Evolutionary conservation across 1,140 invertebrate species (phyloP), one percentile per base, ranked within the genome.

Genomic region (Philaenus spumarius): DNA sequence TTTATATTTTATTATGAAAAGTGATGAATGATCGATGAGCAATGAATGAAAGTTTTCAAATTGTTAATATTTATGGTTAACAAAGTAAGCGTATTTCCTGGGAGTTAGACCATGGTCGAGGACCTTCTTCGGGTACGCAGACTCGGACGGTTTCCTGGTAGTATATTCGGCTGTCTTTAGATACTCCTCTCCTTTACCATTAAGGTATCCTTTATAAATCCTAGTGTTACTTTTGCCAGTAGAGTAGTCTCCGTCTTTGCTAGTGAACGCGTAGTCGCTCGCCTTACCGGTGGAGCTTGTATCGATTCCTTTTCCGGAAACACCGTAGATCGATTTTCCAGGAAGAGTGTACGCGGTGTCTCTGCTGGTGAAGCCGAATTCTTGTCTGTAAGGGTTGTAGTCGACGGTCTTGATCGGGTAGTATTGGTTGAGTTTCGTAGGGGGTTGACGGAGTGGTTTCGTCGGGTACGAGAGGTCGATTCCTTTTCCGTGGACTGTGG

Each of bases 51-150:
- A 30, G 26, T 30, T 30, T 30, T 9, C 26, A 30, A 30, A 30
- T 30, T 30, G 26, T 30, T 30, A 30, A 30, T 30, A 30, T 30
- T 30, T 30, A 30, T 30, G 26, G 26, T 30, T 30, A 30, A 30
- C 26, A 30, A 30, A 30, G 23, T n/a, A 14, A 6, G 14, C 9
- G 14, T 30, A 30, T n/a, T 26, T 30, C 23, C 19, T 51, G 2
- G 9, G 22, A n/a, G 48, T 24, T 2, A 34, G 4, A 14, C 22
- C 45, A 9, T 47, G 45, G 19, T 23, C 45, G 12, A 30, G 22
- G 12, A 51, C 48, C n/a, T 51, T 51, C 48, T 51, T 51, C 14
- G 48, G 48, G 48, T 51, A 51, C 3, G 3, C 9, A 9, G 26
- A 30, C 26, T 30, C 26, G 23, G 26, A n/a, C 14, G 48, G 15